These are phyloP conservation scores for Heliopora coerulea DNA, from an alignment of 92 coral and sea anemone genomes.

Conservation along the genomic window DNA sequence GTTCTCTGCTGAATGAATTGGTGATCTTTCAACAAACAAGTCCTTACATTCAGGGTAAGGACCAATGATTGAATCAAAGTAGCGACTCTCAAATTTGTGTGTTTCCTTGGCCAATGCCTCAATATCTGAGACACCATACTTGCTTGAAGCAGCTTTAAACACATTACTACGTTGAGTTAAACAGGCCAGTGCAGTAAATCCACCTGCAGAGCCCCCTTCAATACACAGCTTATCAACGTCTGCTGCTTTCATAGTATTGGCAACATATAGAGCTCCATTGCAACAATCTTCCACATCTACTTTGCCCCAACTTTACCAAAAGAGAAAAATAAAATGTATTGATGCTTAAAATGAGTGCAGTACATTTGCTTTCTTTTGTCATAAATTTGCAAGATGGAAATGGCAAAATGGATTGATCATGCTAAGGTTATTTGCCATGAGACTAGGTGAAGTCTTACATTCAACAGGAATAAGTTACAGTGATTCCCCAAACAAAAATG, in stretches of 20 bases:
- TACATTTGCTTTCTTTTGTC: too few species aligned
- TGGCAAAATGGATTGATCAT: too few species aligned
- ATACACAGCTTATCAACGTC: slow-evolving; percentile 67
- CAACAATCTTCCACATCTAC: slow-evolving; percentile 86
- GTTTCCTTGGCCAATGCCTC: slow-evolving; percentile 70
- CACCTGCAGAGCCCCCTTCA: slow-evolving; percentile 96
- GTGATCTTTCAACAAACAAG: slow-evolving; percentile 68
- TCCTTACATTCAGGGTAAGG: slow-evolving; percentile 70
- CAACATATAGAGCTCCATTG: slow-evolving; percentile 79
- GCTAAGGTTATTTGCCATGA: too few species aligned
- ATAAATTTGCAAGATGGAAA: too few species aligned
- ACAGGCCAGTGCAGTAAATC: slow-evolving; percentile 77
- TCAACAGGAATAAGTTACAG: too few species aligned
- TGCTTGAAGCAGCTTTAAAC: slow-evolving; percentile 87
- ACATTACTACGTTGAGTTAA: slow-evolving; percentile 71
- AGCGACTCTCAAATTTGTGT: slow-evolving; percentile 93
- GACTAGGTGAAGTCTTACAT: too few species aligned
- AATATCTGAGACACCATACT: slow-evolving; percentile 75
- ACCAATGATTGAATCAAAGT: slow-evolving; percentile 68
- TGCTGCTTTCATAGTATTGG: slow-evolving; percentile 67
- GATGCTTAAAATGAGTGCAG: too few species aligned
- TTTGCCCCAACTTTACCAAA: slow-evolving; percentile 78
- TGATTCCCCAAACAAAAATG: too few species aligned
- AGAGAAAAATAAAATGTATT: not conserved
- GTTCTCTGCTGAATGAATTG: slow-evolving; percentile 62